These are phyloP conservation scores for Penaeus indicus DNA, from an alignment of 1,140 invertebrate genomes.

Conservation along the genomic window DNA sequence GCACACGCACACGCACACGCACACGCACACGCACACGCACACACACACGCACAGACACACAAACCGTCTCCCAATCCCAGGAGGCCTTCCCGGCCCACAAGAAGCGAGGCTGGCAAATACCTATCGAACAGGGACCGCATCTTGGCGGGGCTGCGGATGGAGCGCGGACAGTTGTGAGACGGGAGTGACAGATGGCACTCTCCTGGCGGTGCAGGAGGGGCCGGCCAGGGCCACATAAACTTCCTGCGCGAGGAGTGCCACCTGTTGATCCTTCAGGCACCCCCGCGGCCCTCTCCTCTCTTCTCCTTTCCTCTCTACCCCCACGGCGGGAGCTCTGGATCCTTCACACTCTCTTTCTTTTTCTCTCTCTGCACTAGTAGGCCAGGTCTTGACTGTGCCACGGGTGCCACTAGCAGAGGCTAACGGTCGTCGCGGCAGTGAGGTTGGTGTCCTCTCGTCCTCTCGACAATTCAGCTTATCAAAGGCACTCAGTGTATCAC, in stretches of 20 bases:
- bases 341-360: too few species aligned
- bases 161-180: background rate
- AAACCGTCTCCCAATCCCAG: too few species aligned
- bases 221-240: conserved; percentile 44
- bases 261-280: conserved; percentile 43
- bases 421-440: conserved; percentile 1
- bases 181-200: conserved; percentile 43
- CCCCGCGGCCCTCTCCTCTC: conserved; percentile 19
- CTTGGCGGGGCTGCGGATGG: conserved; percentile 1
- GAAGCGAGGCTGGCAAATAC: conserved; percentile 26
- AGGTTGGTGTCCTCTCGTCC: conserved; percentile 24
- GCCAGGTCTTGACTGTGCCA: background rate
- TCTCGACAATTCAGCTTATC: conserved; percentile 40
- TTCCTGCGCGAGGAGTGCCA: conserved; percentile 43
- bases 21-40: too few species aligned
- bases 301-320: background rate
- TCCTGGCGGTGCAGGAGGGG: conserved; percentile 56
- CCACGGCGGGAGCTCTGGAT: background rate
- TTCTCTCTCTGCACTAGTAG: too few species aligned
- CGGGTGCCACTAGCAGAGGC: background rate
- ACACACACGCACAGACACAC: too few species aligned
- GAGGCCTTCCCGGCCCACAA: too few species aligned
- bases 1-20: too few species aligned
- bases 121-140: conserved; percentile 56
- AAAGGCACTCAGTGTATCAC: conserved; percentile 45